Conservation (phyloP, 2,113 vertebrate genomes). For the Aegotheles bennettii region DNA sequence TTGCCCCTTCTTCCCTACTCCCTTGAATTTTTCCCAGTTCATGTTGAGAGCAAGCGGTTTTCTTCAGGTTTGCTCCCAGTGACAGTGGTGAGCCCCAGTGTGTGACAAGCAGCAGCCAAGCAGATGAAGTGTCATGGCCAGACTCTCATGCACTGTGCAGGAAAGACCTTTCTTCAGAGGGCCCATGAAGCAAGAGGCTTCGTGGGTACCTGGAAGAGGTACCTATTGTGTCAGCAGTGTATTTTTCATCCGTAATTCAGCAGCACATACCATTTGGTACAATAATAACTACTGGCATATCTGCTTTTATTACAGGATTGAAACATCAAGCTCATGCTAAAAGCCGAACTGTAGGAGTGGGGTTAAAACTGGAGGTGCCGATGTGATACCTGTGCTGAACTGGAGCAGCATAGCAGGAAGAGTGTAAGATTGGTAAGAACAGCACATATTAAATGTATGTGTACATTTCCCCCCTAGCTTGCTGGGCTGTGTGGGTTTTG, state of each 20-base stretch:
- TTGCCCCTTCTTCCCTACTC: background rate
- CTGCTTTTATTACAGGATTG: background rate
- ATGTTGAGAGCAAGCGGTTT: background rate
- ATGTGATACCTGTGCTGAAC: fast-evolving
- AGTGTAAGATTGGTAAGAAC: background rate
- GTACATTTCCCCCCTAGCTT: background rate
- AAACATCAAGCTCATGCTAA: background rate
- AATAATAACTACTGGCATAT: background rate
- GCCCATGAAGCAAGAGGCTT: background rate
- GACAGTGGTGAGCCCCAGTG: background rate
- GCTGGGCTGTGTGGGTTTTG: background rate
- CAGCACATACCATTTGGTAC: background rate
- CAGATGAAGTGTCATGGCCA: background rate
- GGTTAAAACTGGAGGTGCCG: background rate
- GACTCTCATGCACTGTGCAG: background rate
- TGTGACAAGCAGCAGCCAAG: background rate
- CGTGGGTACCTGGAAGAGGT: background rate
- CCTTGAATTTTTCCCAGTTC: background rate
- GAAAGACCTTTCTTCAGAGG: background rate
- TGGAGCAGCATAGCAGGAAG: background rate
- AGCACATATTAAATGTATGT: fast-evolving
- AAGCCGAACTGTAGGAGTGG: background rate
- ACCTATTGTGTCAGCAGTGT: background rate
- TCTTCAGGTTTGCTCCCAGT: background rate
- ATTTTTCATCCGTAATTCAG: background rate